Conservation (phyloP, 2,113 vertebrate genomes). For the Peromyscus californicus region DNA sequence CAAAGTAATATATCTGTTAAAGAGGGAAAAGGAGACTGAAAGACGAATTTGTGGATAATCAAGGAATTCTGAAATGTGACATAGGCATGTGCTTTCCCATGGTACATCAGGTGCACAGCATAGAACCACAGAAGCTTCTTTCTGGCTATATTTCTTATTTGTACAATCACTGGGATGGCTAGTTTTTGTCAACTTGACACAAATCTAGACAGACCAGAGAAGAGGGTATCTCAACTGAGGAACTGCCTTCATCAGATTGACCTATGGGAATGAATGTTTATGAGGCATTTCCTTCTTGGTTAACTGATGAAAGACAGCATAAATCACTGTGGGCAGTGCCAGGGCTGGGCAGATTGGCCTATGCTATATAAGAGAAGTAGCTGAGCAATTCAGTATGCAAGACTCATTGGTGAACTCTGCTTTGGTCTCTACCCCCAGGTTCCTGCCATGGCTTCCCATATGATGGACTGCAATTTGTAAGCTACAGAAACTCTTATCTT, state of each 20-base stretch:
- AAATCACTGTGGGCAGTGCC: background rate
- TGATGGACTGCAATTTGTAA: background rate
- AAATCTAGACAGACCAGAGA: background rate
- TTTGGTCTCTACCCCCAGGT: background rate
- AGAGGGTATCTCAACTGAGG: background rate
- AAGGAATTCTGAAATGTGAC: background rate
- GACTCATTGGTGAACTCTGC: no score
- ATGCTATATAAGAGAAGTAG: background rate
- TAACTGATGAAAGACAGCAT: background rate
- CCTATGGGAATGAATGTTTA: background rate
- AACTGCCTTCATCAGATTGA: background rate
- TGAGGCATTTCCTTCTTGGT: background rate
- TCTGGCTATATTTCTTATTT: background rate
- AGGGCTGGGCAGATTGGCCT: background rate
- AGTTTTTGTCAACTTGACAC: background rate
- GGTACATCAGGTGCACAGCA: background rate
- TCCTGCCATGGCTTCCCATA: background rate
- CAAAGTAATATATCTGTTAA: background rate
- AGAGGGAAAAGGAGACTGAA: background rate
- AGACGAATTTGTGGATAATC: background rate
- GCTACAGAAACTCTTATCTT: background rate
- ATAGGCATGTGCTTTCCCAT: background rate
- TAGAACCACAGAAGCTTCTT: no score
- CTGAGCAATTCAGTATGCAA: background rate
- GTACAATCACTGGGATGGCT: background rate